Evolutionary conservation across 2,797 vertebrate species (phyloP).

Genomic region (Centroberyx gerrardi): DNA sequence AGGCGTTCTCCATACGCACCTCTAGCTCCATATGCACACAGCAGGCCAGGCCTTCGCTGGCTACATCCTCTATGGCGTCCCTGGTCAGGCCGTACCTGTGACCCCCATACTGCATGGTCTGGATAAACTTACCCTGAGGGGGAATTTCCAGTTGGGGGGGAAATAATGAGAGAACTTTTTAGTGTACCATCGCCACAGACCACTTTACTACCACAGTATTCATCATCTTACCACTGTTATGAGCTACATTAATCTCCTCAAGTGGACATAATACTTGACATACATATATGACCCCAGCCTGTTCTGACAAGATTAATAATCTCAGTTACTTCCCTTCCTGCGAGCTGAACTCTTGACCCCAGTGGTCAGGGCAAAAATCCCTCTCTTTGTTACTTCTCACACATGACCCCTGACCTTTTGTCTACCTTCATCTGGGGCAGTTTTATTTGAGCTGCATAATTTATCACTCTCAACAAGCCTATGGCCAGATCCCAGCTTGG

Average conservation of each 20-base stretch:
- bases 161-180: conserved; percentile 23
- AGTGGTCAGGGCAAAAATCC: conserved; percentile 29
- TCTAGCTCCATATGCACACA: conserved; percentile 95
- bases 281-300: conserved; percentile 9
- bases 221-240: conserved; percentile 22
- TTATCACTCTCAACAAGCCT: conserved; percentile 20
- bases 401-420: conserved; percentile 66
- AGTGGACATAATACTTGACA: conserved; percentile 31
- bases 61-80: conserved; percentile 90
- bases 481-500: background rate
- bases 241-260: conserved; percentile 44
- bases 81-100: conserved; percentile 90
- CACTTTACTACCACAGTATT: conserved; percentile 32
- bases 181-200: conserved; percentile 4
- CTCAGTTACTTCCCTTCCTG: conserved; percentile 48
- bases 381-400: conserved; percentile 53
- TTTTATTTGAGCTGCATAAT: conserved; percentile 31
- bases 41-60: conserved; percentile 92
- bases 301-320: conserved; percentile 57
- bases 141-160: conserved; percentile 13
- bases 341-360: conserved; percentile 65
- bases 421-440: conserved; percentile 37
- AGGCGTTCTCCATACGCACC: conserved; percentile 78
- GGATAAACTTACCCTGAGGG: conserved; percentile 91
- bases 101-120: conserved; percentile 87